Evolutionary conservation across 2,797 vertebrate genomes (phyloP), one percentile per base, ranked within the genome.

Genomic region (Synanceia verrucosa): DNA sequence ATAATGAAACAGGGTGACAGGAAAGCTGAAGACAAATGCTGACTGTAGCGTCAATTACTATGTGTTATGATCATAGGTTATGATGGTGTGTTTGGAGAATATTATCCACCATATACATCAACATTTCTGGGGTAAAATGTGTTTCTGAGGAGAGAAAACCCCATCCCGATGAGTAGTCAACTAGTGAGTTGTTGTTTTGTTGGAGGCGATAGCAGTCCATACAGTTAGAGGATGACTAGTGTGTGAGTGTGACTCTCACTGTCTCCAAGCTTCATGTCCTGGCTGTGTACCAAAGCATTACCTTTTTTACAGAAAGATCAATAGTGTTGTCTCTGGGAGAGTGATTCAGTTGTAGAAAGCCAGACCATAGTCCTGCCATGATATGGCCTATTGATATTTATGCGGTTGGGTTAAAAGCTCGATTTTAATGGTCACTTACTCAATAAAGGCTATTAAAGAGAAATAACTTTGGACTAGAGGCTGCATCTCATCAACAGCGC

Each of bases 341-440:
- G 83, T 80, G 88, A 90, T 91, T 89, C 92, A 91, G 83, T 88
- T 82, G 68, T 86, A 79, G 73, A 82, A 80, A 79, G 83, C 70
- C 76, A 79, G 81, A 87, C 83, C 76, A 78, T 74, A 77, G 85
- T 68, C 75, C 75, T 77, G 53, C 77, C 61, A 63, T 72, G 88
- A 90, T 91, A 83, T 88, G 82, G 71, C 65, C 78, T 88, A 91
- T 92, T 92, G 91, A 89, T 93, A 93, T 93, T 93, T 88, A 92
- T 90, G 89, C 78, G 88, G 83, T 79, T 83, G 83, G 86, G 83
- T 93, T 94, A 90, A 93, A 92, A 91, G 88, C 89, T 93, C 79
- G 59, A 92, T 93, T 92, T 89, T 88, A 91, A 90, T 87, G 89
- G 90, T 89, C 91, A 88, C 82, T 89, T 88, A 85, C 86, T 94